Percentiles rank a stretch among this genome's conserved stretches.
These are phyloP conservation scores for Ephydatia muelleri DNA, from an alignment of 37 sponge, comb jelly and placozoan genomes.

Conservation along the genomic window DNA sequence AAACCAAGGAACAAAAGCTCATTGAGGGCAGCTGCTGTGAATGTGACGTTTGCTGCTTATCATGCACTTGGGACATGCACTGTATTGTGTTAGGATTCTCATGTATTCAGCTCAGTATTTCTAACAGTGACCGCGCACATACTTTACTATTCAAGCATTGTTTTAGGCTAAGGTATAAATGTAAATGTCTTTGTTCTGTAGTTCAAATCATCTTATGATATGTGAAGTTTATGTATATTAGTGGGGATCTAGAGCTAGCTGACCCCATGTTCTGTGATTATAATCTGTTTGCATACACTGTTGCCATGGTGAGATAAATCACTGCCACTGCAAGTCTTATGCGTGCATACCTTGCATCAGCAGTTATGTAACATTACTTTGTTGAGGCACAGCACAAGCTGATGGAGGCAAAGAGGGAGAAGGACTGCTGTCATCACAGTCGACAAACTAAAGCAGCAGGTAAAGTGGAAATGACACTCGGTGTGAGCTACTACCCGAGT, in stretches of 20 bases:
- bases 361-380: constrained; percentile 66
- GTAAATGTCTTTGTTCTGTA: no score
- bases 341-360: constrained; percentile 62
- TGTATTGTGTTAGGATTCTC: no score
- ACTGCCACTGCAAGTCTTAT: constrained; percentile 32
- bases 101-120: no score
- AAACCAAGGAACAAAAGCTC: constrained; percentile 40
- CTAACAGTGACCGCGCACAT: no score
- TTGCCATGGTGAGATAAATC: background rate
- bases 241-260: constrained; percentile 82
- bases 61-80: no score
- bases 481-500: no score
- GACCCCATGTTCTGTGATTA: background rate
- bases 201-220: no score
- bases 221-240: constrained; percentile 93
- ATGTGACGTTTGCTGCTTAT: constrained; percentile 88
- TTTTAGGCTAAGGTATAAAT: no score
- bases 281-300: background rate
- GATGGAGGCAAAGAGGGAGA: constrained; percentile 25
- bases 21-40: constrained; percentile 80
- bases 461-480: background rate
- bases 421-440: constrained; percentile 41
- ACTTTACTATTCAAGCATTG: no score
- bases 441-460: constrained; percentile 47
- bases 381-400: constrained; percentile 84